Conservation (phyloP, 1,140 invertebrate genomes). For the Centruroides sculpturatus region DNA sequence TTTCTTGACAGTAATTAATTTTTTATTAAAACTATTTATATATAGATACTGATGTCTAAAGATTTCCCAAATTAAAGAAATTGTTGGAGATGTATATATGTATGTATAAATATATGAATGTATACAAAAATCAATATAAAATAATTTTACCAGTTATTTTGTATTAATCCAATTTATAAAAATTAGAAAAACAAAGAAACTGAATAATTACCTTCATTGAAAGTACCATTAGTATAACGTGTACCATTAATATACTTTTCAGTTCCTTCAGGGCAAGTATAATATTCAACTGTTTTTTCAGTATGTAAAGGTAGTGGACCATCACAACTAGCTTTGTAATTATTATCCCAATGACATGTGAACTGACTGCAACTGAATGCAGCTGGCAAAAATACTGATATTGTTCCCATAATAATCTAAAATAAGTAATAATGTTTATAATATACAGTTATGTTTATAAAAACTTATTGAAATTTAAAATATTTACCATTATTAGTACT, state of each 20-base stretch:
- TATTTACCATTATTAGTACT: constrained; percentile 6
- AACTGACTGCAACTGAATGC: neutral
- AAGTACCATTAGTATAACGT: constrained; percentile 1
- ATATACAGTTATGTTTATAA: neutral
- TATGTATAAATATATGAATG: too few species aligned
- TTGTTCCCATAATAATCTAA: constrained; percentile 6
- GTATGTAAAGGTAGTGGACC: neutral
- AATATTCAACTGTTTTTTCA: constrained; percentile 4
- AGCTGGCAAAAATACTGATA: constrained; percentile 5
- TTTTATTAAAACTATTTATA: too few species aligned
- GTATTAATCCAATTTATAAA: too few species aligned
- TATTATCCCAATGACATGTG: neutral
- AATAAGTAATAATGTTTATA: neutral
- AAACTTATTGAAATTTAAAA: neutral
- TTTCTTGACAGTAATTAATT: too few species aligned
- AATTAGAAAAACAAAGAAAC: too few species aligned
- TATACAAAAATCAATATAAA: too few species aligned
- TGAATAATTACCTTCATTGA: constrained; percentile 14
- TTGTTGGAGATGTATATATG: too few species aligned
- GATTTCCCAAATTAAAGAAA: too few species aligned
- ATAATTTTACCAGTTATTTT: too few species aligned
- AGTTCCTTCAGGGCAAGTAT: neutral
- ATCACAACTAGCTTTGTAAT: neutral
- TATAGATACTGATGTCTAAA: too few species aligned
- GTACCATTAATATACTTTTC: neutral